These are phyloP conservation scores for Rynchops niger DNA, from an alignment of 2,113 vertebrate genomes.

Conservation along the genomic window DNA sequence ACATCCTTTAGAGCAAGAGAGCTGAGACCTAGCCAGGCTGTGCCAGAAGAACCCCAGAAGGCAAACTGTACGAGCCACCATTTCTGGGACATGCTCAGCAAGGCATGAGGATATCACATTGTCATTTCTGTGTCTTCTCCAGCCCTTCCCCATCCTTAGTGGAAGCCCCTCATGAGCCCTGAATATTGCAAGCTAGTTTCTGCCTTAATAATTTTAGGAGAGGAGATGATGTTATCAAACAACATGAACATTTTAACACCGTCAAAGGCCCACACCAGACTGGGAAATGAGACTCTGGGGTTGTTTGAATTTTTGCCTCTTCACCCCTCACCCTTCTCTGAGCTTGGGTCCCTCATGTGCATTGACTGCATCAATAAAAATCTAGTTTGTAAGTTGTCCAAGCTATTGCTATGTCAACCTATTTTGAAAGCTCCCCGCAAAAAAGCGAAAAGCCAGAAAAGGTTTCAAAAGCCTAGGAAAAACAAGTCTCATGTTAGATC, in stretches of 20 bases:
- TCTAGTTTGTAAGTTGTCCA: not conserved
- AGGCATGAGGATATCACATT: not conserved
- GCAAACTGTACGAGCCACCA: not conserved
- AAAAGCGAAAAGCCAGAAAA: not conserved
- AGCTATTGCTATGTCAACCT: not conserved
- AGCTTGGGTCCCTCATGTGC: not conserved
- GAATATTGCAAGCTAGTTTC: not conserved
- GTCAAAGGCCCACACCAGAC: not conserved
- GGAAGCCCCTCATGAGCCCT: not conserved
- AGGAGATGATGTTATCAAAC: not conserved
- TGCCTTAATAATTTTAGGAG: not conserved
- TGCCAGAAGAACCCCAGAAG: not conserved
- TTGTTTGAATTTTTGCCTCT: slow-evolving; percentile 9
- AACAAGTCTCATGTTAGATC: not conserved
- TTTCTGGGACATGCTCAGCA: not conserved
- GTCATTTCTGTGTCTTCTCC: not conserved
- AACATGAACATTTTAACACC: not conserved
- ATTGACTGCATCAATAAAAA: not conserved
- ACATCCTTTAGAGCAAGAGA: not conserved
- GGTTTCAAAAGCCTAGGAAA: not conserved
- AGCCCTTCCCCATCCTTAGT: not conserved
- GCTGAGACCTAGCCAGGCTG: not conserved
- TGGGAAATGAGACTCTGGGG: not conserved
- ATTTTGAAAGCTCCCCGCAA: not conserved
- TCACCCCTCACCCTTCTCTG: not conserved